phyloP scores from a whole-genome alignment of 2,888 invertebrate genomes.

The Incurvaria masculella region DNA sequence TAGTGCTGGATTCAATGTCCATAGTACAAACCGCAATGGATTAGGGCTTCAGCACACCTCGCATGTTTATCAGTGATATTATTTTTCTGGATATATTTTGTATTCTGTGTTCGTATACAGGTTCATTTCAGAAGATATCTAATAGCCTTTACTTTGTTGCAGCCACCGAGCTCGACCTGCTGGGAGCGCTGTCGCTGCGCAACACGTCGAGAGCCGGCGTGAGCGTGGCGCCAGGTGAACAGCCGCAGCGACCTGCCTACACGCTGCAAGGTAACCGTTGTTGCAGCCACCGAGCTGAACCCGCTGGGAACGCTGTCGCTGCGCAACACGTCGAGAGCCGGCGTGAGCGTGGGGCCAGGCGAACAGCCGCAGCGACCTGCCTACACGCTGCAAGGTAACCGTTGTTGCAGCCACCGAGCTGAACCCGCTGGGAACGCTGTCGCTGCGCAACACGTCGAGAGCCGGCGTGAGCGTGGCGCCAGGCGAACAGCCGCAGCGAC shows the following conservation, averaged over 20 bases:
- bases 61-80: too few relatives aligned
- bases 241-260: constrained; percentile 69
- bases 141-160: constrained; percentile 41
- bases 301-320: constrained; percentile 75
- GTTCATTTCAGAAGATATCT: too few relatives aligned
- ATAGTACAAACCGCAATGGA: too few relatives aligned
- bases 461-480: constrained; percentile 65
- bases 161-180: constrained; percentile 73
- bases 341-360: constrained; percentile 64
- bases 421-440: constrained; percentile 76
- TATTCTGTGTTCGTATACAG: not conserved
- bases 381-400: constrained; percentile 69
- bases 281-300: constrained; percentile 70
- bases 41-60: too few relatives aligned
- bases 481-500: constrained; percentile 67
- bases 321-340: constrained; percentile 71
- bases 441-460: constrained; percentile 72
- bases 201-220: constrained; percentile 73
- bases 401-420: constrained; percentile 64
- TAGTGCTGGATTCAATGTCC: too few relatives aligned
- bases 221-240: constrained; percentile 62
- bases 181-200: constrained; percentile 75
- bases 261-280: constrained; percentile 65
- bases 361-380: constrained; percentile 69
- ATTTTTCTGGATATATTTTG: constrained; percentile 2